phyloP scores from a whole-genome alignment of 30 jellyfish, hydroid and myxozoan genomes.

The Hydractinia symbiolongicarpus region DNA sequence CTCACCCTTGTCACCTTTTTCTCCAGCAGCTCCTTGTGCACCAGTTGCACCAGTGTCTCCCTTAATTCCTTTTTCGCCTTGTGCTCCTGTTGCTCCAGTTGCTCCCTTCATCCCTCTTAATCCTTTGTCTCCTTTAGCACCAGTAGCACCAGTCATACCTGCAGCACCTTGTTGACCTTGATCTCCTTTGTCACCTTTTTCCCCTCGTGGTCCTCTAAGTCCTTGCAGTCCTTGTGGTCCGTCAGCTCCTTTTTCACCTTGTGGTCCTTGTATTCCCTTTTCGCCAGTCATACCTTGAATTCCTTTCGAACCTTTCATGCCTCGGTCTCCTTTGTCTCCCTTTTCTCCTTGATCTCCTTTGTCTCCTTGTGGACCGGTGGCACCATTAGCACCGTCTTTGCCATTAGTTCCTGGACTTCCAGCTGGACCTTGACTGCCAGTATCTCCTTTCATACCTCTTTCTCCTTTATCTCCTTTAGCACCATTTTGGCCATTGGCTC shows the following conservation, averaged over 20 bases:
- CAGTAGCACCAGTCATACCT: slow-evolving; percentile 17
- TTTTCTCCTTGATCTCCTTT: slow-evolving; percentile 7
- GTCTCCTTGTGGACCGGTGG: slow-evolving; percentile 10
- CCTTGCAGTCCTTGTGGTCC: slow-evolving; percentile 19
- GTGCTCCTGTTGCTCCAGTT: not conserved
- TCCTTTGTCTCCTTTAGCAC: slow-evolving; percentile 19
- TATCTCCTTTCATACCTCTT: slow-evolving; percentile 17
- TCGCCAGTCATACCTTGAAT: not conserved
- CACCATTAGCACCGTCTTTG: slow-evolving; percentile 12
- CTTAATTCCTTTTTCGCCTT: not conserved
- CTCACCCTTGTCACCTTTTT: not conserved
- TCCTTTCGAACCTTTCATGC: slow-evolving; percentile 14
- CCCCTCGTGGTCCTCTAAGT: not conserved
- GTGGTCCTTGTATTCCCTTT: slow-evolving; percentile 16
- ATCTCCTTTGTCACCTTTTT: not conserved
- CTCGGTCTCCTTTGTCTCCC: slow-evolving; percentile 26
- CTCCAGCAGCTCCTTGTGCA: not conserved
- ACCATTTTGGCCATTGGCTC: not conserved
- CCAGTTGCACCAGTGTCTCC: slow-evolving; percentile 3
- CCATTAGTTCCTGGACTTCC: not conserved
- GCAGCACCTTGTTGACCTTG: slow-evolving; percentile 2
- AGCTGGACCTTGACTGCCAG: not conserved
- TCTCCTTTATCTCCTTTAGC: not conserved
- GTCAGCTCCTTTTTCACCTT: slow-evolving; percentile 6
- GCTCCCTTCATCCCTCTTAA: slow-evolving; percentile 7